phyloP scores from a whole-genome alignment of 1,140 invertebrate species.

The Leptopilina clavipes region DNA sequence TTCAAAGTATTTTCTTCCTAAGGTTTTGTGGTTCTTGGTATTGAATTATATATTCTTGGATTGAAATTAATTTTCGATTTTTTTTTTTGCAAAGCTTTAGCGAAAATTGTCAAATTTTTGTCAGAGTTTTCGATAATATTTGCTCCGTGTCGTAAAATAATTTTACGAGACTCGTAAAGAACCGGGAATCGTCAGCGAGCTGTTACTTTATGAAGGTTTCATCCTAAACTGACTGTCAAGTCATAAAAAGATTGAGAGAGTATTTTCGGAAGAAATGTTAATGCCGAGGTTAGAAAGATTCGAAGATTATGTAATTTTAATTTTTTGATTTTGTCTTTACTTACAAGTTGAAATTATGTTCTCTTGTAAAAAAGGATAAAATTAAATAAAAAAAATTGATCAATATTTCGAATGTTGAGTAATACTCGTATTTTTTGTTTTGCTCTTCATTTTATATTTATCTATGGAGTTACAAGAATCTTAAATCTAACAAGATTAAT shows the following conservation, averaged over 20 bases:
- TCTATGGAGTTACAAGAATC: neutral
- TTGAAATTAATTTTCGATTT: neutral
- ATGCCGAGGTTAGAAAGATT: neutral
- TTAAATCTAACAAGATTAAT: neutral
- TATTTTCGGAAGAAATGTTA: neutral
- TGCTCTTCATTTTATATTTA: neutral
- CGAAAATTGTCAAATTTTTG: neutral
- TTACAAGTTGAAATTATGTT: neutral
- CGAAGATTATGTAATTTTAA: neutral
- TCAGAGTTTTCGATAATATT: neutral
- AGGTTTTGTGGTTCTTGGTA: too few relatives aligned
- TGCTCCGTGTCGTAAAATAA: conserved; percentile 33
- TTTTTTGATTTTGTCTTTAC: neutral
- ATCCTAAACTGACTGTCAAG: conserved; percentile 4
- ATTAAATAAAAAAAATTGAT: too few relatives aligned
- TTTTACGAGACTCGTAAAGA: conserved; percentile 54
- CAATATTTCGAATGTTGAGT: too few relatives aligned
- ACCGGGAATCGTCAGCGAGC: conserved; percentile 36
- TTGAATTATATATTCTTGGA: too few relatives aligned
- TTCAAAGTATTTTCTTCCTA: too few relatives aligned
- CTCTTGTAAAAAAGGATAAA: neutral
- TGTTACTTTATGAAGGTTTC: conserved; percentile 51
- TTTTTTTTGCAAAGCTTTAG: neutral
- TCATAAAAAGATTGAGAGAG: neutral
- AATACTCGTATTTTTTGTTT: neutral